Evolutionary conservation across 2,888 invertebrate species (phyloP), one percentile per base, ranked within the genome.

Genomic region (Luperina nickerlii): DNA sequence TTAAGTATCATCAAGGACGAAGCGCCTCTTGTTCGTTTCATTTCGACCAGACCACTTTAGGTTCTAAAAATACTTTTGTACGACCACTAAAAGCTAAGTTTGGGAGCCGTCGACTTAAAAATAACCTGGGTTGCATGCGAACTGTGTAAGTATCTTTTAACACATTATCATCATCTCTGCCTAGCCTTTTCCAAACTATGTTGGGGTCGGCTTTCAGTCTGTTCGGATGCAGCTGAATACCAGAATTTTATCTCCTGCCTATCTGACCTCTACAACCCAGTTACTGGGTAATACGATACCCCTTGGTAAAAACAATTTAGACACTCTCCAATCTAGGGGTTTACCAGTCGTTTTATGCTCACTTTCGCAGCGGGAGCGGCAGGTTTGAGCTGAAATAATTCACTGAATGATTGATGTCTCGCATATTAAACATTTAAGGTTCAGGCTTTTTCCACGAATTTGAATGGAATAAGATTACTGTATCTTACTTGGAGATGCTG

Each of bases 1-100:
- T 24, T 9, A 77, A 74, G 74, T 74, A 63, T 51, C 51, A 63
- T 60, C 60, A 68, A 78, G 72, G 60, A 69, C 27, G 24, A 60
- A 68, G 63, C 57, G 32, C 27, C 32, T 71, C 32, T 65, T 38
- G 54, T 62, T 72, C 51, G 51, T 6, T 76, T 32, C 13, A 65
- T 76, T 73, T 73, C 72, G 69, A 76, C 42, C 57, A 57, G 32
- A 32, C 24, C 54, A 24, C 54, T 73, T 69, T 2, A 27, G 11
- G 32, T 18, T 32, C 45, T 54, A 70, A n/a, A 60, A 62, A 81
- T 51, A 74, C 54, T 78, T 65, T 15, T 48, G 60, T 15, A 48
- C 32, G 60, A 57, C 54, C 38, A 42, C 27, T 78, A 38, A 65
- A 77, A 57, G 15, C 51, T 69, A 63, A 32, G n/a, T 69, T 78